Evolutionary conservation across 2,888 invertebrate genomes (phyloP).

Genomic region (Scotopteryx bipunctaria): DNA sequence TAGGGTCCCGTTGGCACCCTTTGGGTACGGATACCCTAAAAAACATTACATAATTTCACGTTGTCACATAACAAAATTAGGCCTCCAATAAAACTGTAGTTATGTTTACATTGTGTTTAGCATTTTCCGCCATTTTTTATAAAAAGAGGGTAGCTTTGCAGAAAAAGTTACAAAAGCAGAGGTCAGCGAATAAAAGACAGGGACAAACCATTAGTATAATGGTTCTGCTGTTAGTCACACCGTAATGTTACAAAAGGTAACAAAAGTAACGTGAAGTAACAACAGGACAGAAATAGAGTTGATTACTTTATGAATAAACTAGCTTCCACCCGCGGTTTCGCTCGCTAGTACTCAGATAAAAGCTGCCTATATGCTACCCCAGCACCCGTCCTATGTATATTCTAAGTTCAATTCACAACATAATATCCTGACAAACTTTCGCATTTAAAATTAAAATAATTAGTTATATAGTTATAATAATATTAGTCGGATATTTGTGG

Average conservation of each 20-base stretch:
- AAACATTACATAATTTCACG: not conserved
- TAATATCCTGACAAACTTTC: no score
- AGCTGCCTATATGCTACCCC: no score
- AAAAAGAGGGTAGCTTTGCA: constrained; percentile 34
- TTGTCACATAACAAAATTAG: constrained; percentile 16
- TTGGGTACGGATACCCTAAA: no score
- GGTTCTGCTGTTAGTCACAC: constrained; percentile 38
- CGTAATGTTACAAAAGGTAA: constrained; percentile 27
- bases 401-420: no score
- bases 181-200: constrained; percentile 43
- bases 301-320: no score
- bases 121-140: constrained; percentile 30
- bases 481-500: no score
- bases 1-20: no score
- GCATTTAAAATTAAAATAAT: no score
- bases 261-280: not conserved
- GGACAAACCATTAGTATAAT: constrained; percentile 42
- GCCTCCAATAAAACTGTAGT: constrained; percentile 34
- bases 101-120: constrained; percentile 29
- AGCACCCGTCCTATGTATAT: no score
- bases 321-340: no score
- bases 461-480: no score
- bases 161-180: constrained; percentile 51
- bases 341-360: no score
- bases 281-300: not conserved